Evolutionary conservation across 2,797 vertebrate species (phyloP).

Genomic region (Malacoraja senta): DNA sequence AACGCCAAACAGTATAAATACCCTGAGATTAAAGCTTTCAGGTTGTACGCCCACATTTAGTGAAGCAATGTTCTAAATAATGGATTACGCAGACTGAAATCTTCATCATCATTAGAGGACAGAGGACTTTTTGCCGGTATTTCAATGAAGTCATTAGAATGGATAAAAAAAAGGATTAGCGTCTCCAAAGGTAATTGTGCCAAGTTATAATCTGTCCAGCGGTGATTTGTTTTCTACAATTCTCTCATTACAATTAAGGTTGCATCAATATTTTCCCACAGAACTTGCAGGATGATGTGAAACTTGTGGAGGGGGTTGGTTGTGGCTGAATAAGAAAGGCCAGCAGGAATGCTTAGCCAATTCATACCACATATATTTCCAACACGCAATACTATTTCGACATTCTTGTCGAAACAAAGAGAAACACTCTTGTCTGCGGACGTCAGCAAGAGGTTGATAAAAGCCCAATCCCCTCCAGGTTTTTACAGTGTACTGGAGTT

Average conservation of each 20-base stretch:
- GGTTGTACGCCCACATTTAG: not conserved
- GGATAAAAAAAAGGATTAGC: not conserved
- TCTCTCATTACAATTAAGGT: not conserved
- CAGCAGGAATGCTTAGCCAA: not conserved
- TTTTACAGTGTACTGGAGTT: not conserved
- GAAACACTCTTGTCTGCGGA: not conserved
- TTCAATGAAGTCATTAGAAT: not conserved
- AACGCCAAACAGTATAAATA: not conserved
- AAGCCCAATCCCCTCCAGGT: not conserved
- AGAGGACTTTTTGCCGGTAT: not conserved
- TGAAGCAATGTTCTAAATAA: not conserved
- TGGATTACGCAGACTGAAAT: not conserved
- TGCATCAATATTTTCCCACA: not conserved
- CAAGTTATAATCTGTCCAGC: no score
- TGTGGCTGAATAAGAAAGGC: not conserved
- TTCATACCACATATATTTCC: not conserved
- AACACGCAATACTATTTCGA: not conserved
- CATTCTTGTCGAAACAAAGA: not conserved
- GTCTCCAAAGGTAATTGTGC: not conserved
- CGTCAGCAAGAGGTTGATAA: not conserved
- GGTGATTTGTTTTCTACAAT: not conserved
- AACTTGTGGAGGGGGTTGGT: not conserved
- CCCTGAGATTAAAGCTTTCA: not conserved
- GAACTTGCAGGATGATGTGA: not conserved
- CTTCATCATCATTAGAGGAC: not conserved